These are phyloP conservation scores for Montipora cactus DNA, from an alignment of 64 coral and sea anemone genomes.

Conservation along the genomic window DNA sequence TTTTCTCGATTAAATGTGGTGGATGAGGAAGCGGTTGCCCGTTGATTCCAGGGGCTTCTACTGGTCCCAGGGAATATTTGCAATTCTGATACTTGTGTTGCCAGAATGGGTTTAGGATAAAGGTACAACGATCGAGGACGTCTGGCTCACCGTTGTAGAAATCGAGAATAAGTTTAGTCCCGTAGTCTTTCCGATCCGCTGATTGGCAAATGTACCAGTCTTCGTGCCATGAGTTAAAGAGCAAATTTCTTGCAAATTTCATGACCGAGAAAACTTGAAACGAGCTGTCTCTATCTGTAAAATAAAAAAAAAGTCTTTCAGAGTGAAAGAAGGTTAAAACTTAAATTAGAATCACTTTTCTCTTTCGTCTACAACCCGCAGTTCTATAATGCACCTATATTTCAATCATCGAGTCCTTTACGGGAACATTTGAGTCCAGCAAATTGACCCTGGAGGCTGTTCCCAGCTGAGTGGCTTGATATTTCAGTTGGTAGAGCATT, in stretches of 20 bases:
- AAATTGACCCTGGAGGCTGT: no score
- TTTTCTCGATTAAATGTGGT: not conserved
- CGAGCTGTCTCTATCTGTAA: conserved; percentile 37
- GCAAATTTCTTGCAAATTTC: not conserved
- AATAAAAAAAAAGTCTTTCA: not conserved
- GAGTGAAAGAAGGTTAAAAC: not conserved
- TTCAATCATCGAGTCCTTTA: no score
- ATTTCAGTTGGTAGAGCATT: no score
- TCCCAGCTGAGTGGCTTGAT: no score
- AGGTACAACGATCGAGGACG: conserved; percentile 28
- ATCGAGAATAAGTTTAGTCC: not conserved
- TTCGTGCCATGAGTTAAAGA: conserved; percentile 50
- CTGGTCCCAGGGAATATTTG: not conserved
- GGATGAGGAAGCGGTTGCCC: conserved; percentile 21
- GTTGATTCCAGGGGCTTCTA: not conserved
- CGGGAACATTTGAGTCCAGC: no score
- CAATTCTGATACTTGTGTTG: not conserved
- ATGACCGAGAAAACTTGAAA: conserved; percentile 18
- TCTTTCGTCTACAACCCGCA: no score
- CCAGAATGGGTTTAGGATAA: not conserved
- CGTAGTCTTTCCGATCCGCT: not conserved
- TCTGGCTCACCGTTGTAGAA: conserved; percentile 29
- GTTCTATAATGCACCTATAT: no score
- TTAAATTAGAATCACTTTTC: no score
- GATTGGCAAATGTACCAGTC: conserved; percentile 88